Evolutionary conservation across 2,113 vertebrate genomes (phyloP).

Genomic region (Heterochromis multidens): DNA sequence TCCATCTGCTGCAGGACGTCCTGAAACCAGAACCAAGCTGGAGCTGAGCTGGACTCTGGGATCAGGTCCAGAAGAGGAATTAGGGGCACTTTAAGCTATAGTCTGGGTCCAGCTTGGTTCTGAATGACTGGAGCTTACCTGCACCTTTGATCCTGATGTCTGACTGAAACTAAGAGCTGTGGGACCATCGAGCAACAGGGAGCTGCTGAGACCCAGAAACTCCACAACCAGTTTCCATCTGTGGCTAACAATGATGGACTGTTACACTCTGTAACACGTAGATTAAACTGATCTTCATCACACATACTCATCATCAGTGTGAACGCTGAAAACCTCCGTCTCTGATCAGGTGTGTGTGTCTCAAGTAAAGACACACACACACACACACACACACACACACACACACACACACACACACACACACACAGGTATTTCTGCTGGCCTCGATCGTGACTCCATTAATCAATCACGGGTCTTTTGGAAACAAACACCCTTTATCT

Average conservation of each 20-base stretch:
- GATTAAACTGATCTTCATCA: neutral
- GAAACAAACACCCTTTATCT: constrained; percentile 33
- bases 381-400: neutral
- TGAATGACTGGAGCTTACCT: constrained; percentile 38
- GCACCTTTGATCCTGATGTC: constrained; percentile 50
- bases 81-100: constrained; percentile 42
- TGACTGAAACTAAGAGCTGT: constrained; percentile 54
- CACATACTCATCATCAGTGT: neutral
- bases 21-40: constrained; percentile 53
- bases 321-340: neutral
- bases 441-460: constrained; percentile 3
- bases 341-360: neutral
- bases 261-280: neutral
- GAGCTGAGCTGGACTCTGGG: constrained; percentile 26
- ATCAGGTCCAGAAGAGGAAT: constrained; percentile 51
- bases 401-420: neutral
- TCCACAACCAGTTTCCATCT: neutral
- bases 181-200: constrained; percentile 1
- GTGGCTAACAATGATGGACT: no score
- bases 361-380: neutral
- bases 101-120: constrained; percentile 44
- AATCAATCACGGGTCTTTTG: constrained; percentile 22
- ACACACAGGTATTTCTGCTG: neutral
- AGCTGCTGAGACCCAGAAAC: neutral
- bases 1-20: constrained; percentile 26